Evolutionary conservation across 2,888 invertebrate genomes (phyloP).

Genomic region (Creontiades dilutus): DNA sequence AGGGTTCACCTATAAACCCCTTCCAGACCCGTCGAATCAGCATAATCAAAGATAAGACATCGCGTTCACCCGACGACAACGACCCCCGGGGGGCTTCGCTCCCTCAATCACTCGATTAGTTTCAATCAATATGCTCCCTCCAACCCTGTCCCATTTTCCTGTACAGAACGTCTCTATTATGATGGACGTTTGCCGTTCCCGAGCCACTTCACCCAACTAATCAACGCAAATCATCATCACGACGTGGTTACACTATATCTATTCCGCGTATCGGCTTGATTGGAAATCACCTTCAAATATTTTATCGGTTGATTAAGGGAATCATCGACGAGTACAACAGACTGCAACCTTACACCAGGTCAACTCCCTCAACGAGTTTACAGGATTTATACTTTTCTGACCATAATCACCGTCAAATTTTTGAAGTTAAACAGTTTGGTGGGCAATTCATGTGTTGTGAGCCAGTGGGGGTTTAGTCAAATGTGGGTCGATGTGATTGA

Average conservation of each 20-base stretch:
- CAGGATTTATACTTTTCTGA: too few species aligned
- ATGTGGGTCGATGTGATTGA: too few species aligned
- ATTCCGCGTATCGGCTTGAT: background rate
- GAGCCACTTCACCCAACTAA: background rate
- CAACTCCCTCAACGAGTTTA: too few species aligned
- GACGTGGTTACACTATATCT: background rate
- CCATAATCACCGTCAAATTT: too few species aligned
- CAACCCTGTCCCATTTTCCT: background rate
- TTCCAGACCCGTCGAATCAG: background rate
- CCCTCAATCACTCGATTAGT: slow-evolving; percentile 28
- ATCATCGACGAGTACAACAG: background rate
- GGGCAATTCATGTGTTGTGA: too few species aligned
- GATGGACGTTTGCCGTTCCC: background rate
- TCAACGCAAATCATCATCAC: slow-evolving; percentile 6
- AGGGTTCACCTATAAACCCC: background rate
- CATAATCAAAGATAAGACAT: slow-evolving; percentile 28
- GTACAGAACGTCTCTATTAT: background rate
- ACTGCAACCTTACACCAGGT: too few species aligned
- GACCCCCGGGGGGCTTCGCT: background rate
- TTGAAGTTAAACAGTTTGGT: too few species aligned
- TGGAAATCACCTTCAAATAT: background rate
- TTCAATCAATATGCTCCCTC: slow-evolving; percentile 22
- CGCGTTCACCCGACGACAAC: background rate
- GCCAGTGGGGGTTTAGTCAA: too few species aligned
- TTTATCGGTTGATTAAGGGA: background rate